These are phyloP conservation scores for Morpho deidamia DNA, from an alignment of 2,888 invertebrate species.

Conservation along the genomic window DNA sequence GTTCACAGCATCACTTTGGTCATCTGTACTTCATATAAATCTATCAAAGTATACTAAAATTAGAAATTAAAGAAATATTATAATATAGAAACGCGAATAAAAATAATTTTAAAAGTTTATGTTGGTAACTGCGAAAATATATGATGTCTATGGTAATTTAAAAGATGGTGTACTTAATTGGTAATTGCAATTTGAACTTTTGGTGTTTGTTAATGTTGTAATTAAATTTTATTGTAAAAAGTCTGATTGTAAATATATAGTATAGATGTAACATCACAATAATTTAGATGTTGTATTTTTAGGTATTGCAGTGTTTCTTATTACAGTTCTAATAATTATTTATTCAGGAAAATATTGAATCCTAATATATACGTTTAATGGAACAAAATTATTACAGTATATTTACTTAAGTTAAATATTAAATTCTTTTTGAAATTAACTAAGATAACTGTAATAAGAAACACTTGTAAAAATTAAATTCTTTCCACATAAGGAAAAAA, in stretches of 20 bases:
- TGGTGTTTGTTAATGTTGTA: conserved; percentile 26
- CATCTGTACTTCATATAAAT: no score
- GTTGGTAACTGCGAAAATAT: no score
- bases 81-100: no score
- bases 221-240: conserved; percentile 47
- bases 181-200: conserved; percentile 14
- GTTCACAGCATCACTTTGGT: no score
- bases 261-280: conserved; percentile 32
- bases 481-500: conserved; percentile 39
- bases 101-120: no score
- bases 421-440: neutral
- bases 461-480: conserved; percentile 37
- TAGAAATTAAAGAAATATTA: no score
- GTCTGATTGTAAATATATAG: conserved; percentile 65
- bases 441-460: neutral
- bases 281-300: conserved; percentile 32
- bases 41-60: no score
- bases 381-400: no score
- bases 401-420: no score
- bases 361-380: no score
- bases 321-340: neutral
- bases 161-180: conserved; percentile 11
- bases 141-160: conserved; percentile 3
- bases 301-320: conserved; percentile 24
- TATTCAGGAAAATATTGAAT: neutral